Base-by-base conservation (phyloP, 2,888 invertebrate species). In the Marasmarcha lunaedactyla region DNA sequence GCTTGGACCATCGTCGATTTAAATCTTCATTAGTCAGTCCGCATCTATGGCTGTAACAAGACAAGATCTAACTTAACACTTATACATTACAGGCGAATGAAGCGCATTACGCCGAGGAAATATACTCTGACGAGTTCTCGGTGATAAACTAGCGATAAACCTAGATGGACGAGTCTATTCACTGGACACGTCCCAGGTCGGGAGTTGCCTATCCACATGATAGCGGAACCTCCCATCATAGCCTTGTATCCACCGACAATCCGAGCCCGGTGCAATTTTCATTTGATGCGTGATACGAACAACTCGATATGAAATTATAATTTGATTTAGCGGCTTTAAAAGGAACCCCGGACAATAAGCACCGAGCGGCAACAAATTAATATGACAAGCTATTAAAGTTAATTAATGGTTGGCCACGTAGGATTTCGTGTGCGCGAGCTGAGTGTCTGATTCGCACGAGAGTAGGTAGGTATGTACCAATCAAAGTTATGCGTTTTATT, bases 21-120 rank as follows among this genome's bases (percentile, higher is more conserved):
- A 95, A 79, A 79, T 95, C 94, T 76, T 92, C 90, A 65, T 91
- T 92, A 57, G 91, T 91, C 64, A 94, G 73, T 38, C 93, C 93
- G 83, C 92, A 93, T 50, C 94, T 88, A 71, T 92, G 90, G 72
- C 92, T 93, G 84, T 44, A 85, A 86, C 63, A 71, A 74, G 64
- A 70, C 63, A 66, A 57, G 50, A 59, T 30, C 30, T 25, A 57
- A 61, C 57, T 62, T 67, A 63, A 65, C 54, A 63, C 27, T 40
- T 35, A 30, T 39, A 39, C 39, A 30, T 36, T 30, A 26, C 30
- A 36, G 37, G 20, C 34, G 35, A 35, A 20, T 13, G 12, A 11
- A 14, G 39, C n/a, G 41, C 52, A 50, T 53, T 56, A 60, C 63
- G 62, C 62, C 62, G 60, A 63, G 71, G 69, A 71, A 72, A 66